Percentiles rank a stretch among this genome's conserved stretches.
phyloP scores from a whole-genome alignment of 2,888 invertebrate genomes.

The Drosophila anomelani region DNA sequence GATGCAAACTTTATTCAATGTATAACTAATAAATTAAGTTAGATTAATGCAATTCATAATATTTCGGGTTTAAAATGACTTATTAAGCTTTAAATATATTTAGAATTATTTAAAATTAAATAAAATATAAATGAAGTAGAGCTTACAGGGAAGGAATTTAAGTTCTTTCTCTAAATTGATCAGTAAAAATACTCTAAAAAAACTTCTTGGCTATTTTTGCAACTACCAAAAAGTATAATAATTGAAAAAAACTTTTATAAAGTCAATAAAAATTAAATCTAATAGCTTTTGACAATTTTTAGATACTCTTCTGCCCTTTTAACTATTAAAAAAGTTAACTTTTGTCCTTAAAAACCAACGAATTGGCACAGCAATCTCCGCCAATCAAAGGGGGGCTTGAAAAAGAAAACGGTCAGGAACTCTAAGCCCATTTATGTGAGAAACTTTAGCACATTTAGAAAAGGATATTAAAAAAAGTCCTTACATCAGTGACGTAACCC shows the following conservation, averaged over 20 bases:
- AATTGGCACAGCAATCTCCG: neutral
- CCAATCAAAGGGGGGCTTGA: neutral
- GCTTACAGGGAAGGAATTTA: neutral
- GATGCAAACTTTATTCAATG: too few species aligned
- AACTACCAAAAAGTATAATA: neutral
- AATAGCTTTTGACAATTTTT: neutral
- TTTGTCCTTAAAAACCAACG: neutral
- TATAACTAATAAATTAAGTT: too few species aligned
- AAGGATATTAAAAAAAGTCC: slow-evolving; percentile 1
- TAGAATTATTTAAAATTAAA: neutral
- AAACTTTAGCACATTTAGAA: slow-evolving; percentile 4
- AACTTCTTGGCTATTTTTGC: neutral
- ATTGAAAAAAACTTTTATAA: neutral
- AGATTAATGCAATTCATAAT: too few species aligned
- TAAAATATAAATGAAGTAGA: neutral
- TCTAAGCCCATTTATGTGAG: neutral
- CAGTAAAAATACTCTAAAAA: too few species aligned
- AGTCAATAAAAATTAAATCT: neutral
- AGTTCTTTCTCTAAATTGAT: neutral
- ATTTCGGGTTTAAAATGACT: too few species aligned
- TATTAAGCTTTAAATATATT: too few species aligned
- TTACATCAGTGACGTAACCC: neutral
- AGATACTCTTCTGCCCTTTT: neutral
- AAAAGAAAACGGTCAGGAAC: neutral
- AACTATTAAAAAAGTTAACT: neutral